Evolutionary conservation across 2,113 vertebrate genomes (phyloP).

Genomic region (Centropristis striata): DNA sequence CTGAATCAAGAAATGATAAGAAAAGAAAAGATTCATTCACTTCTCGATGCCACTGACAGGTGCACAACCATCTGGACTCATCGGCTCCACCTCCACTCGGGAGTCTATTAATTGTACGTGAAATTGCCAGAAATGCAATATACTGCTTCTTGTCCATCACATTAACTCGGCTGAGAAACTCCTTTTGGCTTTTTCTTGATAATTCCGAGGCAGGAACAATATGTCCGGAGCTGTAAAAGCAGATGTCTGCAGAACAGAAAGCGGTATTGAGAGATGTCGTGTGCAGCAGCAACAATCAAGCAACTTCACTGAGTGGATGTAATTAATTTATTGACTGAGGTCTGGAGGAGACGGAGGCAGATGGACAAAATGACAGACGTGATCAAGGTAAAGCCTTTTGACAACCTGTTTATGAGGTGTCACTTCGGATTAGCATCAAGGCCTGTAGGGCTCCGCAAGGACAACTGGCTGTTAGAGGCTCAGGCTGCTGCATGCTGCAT

Average conservation of each 20-base stretch:
- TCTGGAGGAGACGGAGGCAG: slow-evolving; percentile 56
- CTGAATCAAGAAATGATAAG: slow-evolving; percentile 29
- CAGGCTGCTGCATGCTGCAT: neutral
- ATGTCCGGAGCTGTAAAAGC: slow-evolving; percentile 24
- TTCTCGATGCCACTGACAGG: slow-evolving; percentile 29
- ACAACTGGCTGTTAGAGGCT: slow-evolving; percentile 37
- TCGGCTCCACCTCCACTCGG: slow-evolving; percentile 24
- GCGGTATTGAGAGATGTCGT: neutral
- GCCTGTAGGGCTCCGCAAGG: slow-evolving; percentile 53
- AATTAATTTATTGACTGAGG: slow-evolving; percentile 76
- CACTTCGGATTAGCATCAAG: slow-evolving; percentile 77
- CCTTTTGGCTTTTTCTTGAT: neutral
- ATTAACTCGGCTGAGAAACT: neutral
- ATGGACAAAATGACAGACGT: slow-evolving; percentile 76
- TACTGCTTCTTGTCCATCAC: slow-evolving; percentile 5
- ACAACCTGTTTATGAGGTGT: slow-evolving; percentile 81
- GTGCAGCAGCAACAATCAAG: slow-evolving; percentile 34
- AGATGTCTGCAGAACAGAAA: slow-evolving; percentile 29
- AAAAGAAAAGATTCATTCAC: slow-evolving; percentile 37
- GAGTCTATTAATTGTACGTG: neutral
- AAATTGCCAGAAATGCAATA: slow-evolving; percentile 16
- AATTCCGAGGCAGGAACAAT: slow-evolving; percentile 5
- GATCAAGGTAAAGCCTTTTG: slow-evolving; percentile 80
- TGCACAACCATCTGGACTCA: slow-evolving; percentile 32
- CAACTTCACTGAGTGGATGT: slow-evolving; percentile 46